Base-by-base conservation (phyloP, 2,113 vertebrate genomes). In the Miniopterus natalensis region DNA sequence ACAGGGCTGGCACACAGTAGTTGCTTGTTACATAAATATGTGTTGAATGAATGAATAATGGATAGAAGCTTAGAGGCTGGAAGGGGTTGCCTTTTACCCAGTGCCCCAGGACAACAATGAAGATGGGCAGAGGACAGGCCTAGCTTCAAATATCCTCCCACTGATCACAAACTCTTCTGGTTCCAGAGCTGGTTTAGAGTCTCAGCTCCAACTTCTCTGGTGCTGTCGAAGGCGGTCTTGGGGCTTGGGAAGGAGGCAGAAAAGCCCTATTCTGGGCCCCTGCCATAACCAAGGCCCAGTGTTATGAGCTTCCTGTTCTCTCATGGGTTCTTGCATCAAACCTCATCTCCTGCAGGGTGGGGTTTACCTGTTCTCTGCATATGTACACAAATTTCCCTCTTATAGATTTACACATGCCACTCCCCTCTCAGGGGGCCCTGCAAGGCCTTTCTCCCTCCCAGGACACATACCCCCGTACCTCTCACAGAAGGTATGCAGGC, bases 401-500 rank as follows among this genome's bases (percentile, higher is more conserved):
- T 57, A 90, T 1, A 91, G 20, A 21, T 77, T 77, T 75, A 53
- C 25, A 80, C 42, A 78, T 0, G 0, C 49, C 6, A 31, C 31
- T 47, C 20, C 59, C 36, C n/a, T n/a, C 53, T 40, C 2, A 27
- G 13, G 51, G 8, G 29, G 45, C 15, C 31, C 40, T 45, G 4
- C 36, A 75, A 63, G 14, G 13, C 49, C 40, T 49, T 79, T 18
- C n/a, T 71, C 59, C 63, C 80, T 80, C 45, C 84, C 1, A 0
- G 70, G 59, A 49, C 20, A 63, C 40, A 75, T 3, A 25, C 3
- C 18, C 53, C 31, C 98, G 98, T 98, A 99, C 99, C 99, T 99
- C 98, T 99, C 99, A 49, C 99, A 99, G 98, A 99, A 99, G 97
- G 99, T 99, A 97, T 99, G 99, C 94, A 99, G 99, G 95, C 99